A percentile compares a stretch with the other conserved stretches of the same genome.
Evolutionary conservation across 2,797 vertebrate genomes (phyloP).

Genomic region (Brachymystax lenok): DNA sequence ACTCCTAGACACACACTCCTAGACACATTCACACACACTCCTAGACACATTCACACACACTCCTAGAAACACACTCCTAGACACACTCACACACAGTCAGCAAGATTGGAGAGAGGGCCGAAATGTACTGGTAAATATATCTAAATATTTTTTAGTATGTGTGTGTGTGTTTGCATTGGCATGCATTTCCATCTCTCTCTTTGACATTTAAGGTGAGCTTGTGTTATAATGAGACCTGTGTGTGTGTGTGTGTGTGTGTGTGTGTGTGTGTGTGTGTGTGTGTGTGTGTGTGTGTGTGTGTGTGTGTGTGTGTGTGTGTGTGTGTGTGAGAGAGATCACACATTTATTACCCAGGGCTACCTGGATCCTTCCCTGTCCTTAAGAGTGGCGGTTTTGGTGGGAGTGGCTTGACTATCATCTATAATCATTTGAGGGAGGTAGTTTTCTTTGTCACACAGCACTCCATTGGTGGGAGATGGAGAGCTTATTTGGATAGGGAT

Average conservation of each 20-base stretch:
- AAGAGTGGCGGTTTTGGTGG: constrained; percentile 45
- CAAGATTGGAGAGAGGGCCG: constrained; percentile 74
- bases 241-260: neutral
- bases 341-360: constrained; percentile 46
- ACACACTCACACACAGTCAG: constrained; percentile 44
- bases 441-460: constrained; percentile 84
- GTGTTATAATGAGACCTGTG: neutral
- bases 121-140: constrained; percentile 81
- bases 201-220: constrained; percentile 77
- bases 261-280: too few relatives aligned
- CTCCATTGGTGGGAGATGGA: constrained; percentile 71
- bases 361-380: constrained; percentile 67
- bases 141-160: constrained; percentile 43
- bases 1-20: too few relatives aligned
- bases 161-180: constrained; percentile 10
- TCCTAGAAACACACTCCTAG: too few relatives aligned
- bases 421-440: constrained; percentile 89
- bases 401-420: constrained; percentile 91
- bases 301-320: constrained; percentile 24
- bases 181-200: constrained; percentile 43
- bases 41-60: too few relatives aligned
- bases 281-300: neutral
- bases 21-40: too few relatives aligned
- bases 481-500: constrained; percentile 88
- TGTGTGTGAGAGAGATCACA: constrained; percentile 19